A percentile compares a stretch with the other conserved stretches of the same genome.
phyloP scores from a whole-genome alignment of 2,888 invertebrate genomes.

The Oscheius onirici region DNA sequence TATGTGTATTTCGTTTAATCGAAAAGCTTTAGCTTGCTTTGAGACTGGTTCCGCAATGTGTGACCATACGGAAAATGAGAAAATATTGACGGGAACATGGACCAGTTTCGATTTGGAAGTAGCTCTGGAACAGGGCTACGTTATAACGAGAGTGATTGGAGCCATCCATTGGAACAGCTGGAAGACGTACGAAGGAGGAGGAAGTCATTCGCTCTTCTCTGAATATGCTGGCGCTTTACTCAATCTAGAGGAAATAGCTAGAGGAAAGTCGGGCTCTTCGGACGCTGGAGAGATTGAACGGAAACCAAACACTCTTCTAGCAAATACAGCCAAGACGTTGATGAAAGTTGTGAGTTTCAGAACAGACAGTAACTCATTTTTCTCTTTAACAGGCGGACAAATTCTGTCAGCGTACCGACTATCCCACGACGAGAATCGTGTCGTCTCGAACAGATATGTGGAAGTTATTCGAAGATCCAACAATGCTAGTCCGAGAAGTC shows the following conservation, averaged over 20 bases:
- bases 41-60: not conserved
- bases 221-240: not conserved
- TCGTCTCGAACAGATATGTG: conserved; percentile 13
- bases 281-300: not conserved
- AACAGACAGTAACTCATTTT: not conserved
- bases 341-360: not conserved
- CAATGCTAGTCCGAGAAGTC: conserved; percentile 20
- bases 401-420: conserved; percentile 17
- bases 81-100: conserved; percentile 21
- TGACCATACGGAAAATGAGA: conserved; percentile 5
- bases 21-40: no score
- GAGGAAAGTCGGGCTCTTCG: not conserved
- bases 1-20: not conserved
- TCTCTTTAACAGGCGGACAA: not conserved
- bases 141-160: conserved; percentile 22
- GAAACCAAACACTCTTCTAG: not conserved
- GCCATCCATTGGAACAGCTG: conserved; percentile 19
- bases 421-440: not conserved
- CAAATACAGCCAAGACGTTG: not conserved
- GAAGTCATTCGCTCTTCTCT: conserved; percentile 16
- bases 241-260: not conserved
- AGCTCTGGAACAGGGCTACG: conserved; percentile 28
- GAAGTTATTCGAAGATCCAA: conserved; percentile 29
- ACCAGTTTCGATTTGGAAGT: conserved; percentile 25
- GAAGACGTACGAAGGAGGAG: not conserved